Evolutionary conservation across 1,140 invertebrate species (phyloP), one percentile per base, ranked within the genome.

Genomic region (Drosophila mojavensis): DNA sequence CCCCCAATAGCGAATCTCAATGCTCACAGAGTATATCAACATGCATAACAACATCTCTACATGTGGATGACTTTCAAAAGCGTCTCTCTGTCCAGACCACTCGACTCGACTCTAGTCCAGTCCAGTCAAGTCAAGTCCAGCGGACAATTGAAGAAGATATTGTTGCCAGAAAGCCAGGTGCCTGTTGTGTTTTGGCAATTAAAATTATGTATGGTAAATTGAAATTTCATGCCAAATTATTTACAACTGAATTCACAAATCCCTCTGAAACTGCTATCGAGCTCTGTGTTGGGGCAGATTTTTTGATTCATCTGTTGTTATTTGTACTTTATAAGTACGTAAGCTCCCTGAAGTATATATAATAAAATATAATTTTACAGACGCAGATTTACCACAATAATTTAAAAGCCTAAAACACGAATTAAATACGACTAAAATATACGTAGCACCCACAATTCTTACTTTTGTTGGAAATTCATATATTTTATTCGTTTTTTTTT

Each of bases 21-120:
- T 33, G 6, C 5, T 33, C 10, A 11, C 36, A 39, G 10, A 4
- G 36, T 39, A 67, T 63, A 17, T 36, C 15, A 55, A 47, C 20
- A 55, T 28, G 36, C 11, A 67, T 63, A 17, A 41, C 15, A 55
- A 47, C 20, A 55, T 28, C 48, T 20, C 28, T 15, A 41, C 45
- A 30, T 30, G 28, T 24, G 45, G 67, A 63, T 74, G 63, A 81
- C 68, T 68, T 81, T 68, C 41, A 48, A 74, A 77, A 67, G 63
- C 28, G 11, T 1, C 39, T 45, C 30, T 30, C 13, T 28, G n/a
- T 24, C 20, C 39, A 26, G 6, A 24, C 13, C 10, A 47, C 5
- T 45, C 17, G 7, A 47, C 5, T 45, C 17, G 7, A 24, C 20
- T 24, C 3, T 6, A 43, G n/a, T 24, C 11, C 39, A 24, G 5